Percentiles rank a stretch among this genome's conserved stretches.
phyloP scores from a whole-genome alignment of 2,797 vertebrate species.

The Sebastes goodei region DNA sequence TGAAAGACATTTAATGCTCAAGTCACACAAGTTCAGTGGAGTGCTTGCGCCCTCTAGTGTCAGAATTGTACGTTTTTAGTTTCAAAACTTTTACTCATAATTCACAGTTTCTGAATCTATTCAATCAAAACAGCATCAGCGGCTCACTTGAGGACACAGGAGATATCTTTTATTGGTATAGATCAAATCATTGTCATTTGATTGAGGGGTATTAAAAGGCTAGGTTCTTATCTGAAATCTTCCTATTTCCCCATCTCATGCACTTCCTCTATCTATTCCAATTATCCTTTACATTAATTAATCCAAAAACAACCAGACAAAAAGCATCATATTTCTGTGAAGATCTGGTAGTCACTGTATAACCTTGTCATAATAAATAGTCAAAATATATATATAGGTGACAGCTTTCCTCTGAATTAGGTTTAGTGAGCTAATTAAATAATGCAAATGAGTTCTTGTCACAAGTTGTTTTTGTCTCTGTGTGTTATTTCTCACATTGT shows the following conservation, averaged over 20 bases:
- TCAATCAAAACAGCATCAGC: background rate
- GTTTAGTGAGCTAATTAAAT: background rate
- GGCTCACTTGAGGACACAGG: background rate
- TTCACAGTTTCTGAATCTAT: background rate
- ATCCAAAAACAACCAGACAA: background rate
- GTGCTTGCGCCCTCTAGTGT: conserved; percentile 66
- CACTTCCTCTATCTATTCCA: background rate
- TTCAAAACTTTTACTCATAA: background rate
- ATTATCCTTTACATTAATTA: background rate
- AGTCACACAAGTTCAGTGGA: conserved; percentile 7
- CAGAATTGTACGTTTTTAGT: background rate
- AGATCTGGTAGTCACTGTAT: background rate
- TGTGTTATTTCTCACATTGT: background rate
- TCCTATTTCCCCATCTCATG: background rate
- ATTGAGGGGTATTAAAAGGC: background rate
- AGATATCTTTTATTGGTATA: background rate
- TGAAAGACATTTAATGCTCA: background rate
- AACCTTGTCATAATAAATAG: background rate
- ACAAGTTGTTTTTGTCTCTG: background rate
- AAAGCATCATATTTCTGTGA: background rate
- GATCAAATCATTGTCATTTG: background rate
- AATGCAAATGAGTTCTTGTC: background rate
- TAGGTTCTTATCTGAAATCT: background rate
- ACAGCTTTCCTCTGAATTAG: background rate
- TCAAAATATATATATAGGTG: background rate